Conservation (phyloP, 2,113 vertebrate genomes). For the Nyctereutes procyonoides region DNA sequence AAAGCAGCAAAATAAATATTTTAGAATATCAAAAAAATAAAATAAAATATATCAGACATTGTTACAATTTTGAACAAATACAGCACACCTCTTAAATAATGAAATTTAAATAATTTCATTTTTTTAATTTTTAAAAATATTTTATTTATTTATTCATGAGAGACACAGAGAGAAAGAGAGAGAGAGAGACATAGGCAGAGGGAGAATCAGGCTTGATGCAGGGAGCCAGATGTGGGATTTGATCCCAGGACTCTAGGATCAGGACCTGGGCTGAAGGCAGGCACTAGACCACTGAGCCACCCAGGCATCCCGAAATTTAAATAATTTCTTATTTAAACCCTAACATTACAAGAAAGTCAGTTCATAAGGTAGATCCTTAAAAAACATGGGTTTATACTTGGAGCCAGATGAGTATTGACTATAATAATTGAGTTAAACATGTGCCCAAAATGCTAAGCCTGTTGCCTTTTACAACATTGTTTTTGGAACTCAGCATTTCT, state of each 20-base stretch:
- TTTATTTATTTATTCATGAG: no score
- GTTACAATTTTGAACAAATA: conserved; percentile 65
- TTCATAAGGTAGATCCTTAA: conserved; percentile 27
- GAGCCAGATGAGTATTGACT: neutral
- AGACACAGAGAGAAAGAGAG: no score
- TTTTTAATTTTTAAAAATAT: neutral
- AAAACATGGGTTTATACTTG: conserved; percentile 9
- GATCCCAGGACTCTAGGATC: no score
- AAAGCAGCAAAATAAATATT: conserved; percentile 66
- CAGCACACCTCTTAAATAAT: conserved; percentile 52
- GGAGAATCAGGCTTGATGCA: no score
- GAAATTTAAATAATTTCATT: conserved; percentile 76
- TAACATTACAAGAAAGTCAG: conserved; percentile 55
- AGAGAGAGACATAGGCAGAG: no score
- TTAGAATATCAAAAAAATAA: conserved; percentile 60
- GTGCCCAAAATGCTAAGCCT: neutral
- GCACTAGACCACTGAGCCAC: no score
- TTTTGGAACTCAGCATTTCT: conserved; percentile 65
- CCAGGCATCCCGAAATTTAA: conserved; percentile 47
- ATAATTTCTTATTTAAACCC: conserved; percentile 72
- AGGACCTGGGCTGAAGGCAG: no score
- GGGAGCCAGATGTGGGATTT: no score
- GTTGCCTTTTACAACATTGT: conserved; percentile 27
- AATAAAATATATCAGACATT: conserved; percentile 56
- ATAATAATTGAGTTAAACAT: neutral